Evolutionary conservation across 2,113 vertebrate species (phyloP), one percentile per base, ranked within the genome.

Genomic region (Progne subis): DNA sequence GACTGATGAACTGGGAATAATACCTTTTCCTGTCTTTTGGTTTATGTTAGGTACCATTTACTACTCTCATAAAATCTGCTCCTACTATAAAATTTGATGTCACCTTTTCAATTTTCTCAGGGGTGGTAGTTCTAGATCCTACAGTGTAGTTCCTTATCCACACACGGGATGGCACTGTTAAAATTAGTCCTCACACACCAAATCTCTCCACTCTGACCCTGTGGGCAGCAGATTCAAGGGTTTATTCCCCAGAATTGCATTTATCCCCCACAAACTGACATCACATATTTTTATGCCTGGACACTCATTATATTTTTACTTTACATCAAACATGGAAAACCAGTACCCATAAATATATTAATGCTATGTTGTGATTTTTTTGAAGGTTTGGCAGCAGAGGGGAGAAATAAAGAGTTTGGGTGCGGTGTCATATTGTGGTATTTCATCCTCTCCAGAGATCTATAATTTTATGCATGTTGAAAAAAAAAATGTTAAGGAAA

Each of bases 381-480:
- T 57, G n/a, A 94, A 94, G 85, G 89, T 91, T 97, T 97, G 95
- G 96, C 95, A 95, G 92, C 74, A 93, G 74, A 94, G 47, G 31
- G 87, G 39, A 80, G 70, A 67, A 94, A 81, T 74, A 57, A 84
- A 72, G 63, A 57, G 21, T 65, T 34, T 91, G 84, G 95, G 84
- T 82, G 50, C 3, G 2, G 88, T 82, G 88, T 90, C 87, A 79
- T 46, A 82, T 82, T 80, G 70, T 70, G 95, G 95, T 95, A 96
- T 97, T 98, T 96, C 94, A 93, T 80, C 89, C 90, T 97, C 97
- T 96, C 97, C 34, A 96, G 94, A 97, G 96, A 96, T 85, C 92
- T 94, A 82, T 96, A 96, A 88, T 67, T 91, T 92, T 95, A 96
- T 96, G 94, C 90, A 92, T 61, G 60, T 91, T 96, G 81, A 97